Percentiles rank a stretch among this genome's conserved stretches.
Conservation (phyloP, 2,797 vertebrate species). For the Anguilla megastoma region DNA sequence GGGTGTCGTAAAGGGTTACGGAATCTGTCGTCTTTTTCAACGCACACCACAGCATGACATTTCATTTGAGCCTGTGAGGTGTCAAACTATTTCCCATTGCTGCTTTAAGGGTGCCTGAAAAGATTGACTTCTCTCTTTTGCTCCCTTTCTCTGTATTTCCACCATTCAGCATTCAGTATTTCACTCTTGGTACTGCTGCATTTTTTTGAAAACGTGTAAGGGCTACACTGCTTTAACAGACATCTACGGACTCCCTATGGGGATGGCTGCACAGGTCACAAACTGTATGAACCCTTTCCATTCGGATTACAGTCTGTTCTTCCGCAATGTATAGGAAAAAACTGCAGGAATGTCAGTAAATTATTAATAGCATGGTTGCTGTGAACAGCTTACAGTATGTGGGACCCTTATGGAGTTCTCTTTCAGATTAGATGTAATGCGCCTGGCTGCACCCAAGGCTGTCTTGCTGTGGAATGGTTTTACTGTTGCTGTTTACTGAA, state of each 20-base stretch:
- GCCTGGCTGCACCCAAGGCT: not conserved
- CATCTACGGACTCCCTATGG: not conserved
- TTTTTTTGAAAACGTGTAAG: not conserved
- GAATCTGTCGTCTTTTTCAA: not conserved
- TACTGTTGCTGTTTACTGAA: not conserved
- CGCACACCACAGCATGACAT: not conserved
- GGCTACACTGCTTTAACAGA: constrained; percentile 2
- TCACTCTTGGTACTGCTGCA: not conserved
- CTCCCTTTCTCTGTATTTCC: not conserved
- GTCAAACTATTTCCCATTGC: not conserved
- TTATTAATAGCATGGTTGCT: not conserved
- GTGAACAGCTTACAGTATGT: not conserved
- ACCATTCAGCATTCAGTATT: constrained; percentile 7
- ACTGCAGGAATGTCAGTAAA: not conserved
- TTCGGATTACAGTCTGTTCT: constrained; percentile 11
- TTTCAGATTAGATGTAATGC: constrained; percentile 32
- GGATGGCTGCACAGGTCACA: constrained; percentile 13
- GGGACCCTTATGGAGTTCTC: not conserved
- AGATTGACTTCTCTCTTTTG: not conserved
- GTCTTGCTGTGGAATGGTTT: not conserved
- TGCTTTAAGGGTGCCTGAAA: constrained; percentile 1
- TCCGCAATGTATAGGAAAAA: not conserved
- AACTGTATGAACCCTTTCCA: constrained; percentile 28
- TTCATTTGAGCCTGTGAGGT: not conserved
- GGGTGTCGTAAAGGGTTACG: not conserved